phyloP scores from a whole-genome alignment of 2,797 vertebrate species.

The Acanthiza pusilla region DNA sequence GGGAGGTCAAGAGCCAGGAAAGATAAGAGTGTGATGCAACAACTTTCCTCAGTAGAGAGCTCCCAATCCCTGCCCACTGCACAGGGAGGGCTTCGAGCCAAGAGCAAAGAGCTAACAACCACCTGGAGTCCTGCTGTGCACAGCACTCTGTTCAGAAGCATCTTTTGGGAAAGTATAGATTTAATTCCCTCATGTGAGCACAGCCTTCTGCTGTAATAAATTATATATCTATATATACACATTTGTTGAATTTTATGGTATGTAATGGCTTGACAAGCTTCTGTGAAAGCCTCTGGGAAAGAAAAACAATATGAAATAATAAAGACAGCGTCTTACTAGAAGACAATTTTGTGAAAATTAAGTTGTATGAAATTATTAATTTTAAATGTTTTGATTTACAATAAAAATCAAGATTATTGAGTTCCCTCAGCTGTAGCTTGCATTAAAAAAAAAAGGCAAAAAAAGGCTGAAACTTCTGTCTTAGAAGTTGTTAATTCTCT shows the following conservation, averaged over 20 bases:
- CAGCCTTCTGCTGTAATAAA: slow-evolving; percentile 22
- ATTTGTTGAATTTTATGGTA: slow-evolving; percentile 11
- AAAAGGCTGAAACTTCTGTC: not conserved
- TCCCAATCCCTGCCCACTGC: not conserved
- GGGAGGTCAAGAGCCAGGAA: not conserved
- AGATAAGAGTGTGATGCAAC: not conserved
- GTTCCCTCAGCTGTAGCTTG: not conserved
- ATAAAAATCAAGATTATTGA: not conserved
- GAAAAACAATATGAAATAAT: slow-evolving; percentile 15
- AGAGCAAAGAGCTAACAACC: not conserved
- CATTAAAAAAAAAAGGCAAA: not conserved
- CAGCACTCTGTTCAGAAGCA: not conserved
- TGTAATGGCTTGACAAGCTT: slow-evolving; percentile 13
- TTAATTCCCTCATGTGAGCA: slow-evolving; percentile 16
- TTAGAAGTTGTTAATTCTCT: not conserved
- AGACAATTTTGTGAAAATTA: slow-evolving; percentile 20
- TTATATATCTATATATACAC: not conserved
- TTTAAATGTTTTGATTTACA: slow-evolving; percentile 34
- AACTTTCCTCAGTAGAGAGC: not conserved
- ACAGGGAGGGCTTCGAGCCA: not conserved
- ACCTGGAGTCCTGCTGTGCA: not conserved
- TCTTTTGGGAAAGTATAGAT: slow-evolving; percentile 21
- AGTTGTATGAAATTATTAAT: slow-evolving; percentile 38
- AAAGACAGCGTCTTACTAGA: not conserved
- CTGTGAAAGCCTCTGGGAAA: slow-evolving; percentile 41